Evolutionary conservation across 2,888 invertebrate genomes (phyloP), one percentile per base, ranked within the genome.

Genomic region (Paralinhomoeus sp.): DNA sequence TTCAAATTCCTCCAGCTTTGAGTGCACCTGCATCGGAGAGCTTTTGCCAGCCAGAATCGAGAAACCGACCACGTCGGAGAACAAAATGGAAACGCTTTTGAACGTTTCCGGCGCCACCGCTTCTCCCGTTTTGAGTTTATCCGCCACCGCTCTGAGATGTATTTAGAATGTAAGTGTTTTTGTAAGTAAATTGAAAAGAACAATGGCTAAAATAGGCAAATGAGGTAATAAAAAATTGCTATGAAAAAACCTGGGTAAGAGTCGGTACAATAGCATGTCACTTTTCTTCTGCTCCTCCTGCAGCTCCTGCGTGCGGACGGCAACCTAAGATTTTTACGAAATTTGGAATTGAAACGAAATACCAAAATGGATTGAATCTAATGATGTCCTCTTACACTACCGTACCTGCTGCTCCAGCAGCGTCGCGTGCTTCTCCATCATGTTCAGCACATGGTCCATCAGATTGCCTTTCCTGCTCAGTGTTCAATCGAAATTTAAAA

Each of bases 391-490:
- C n/a, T 27, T 5, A 27, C 12, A 12, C 27, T 27, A 27, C 27
- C 5, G 27, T 27, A 27, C 27, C 20, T 36, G 27, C 20, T 27
- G 21, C 24, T 45, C 45, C 35, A 45, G 31, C 17, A 7, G 33
- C 3, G 22, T 37, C 17, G 47, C 43, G 12, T 46, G 17, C 17
- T 33, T 22, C 20, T 47, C 47, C 46, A 47, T 47, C 43, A 46
- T 27, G 3, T 38, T 33, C 41, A 43, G 33, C 9, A 46, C 37
- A 37, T 46, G 43, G 31, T 46, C 46, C 33, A 46, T 37, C 21
- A 46, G 31, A 24, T 45, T 42, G 7, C n/a, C 18, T 2, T 20
- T 27, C 24, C 45, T 45, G 22, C 21, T 40, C 21, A 27, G 27
- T 5, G 27, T 27, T n/a, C n/a, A n/a, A n/a, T n/a, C n/a, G n/a